Percentiles rank a stretch among this genome's conserved stretches.
phyloP scores from a whole-genome alignment of 1,140 invertebrate species.

The Pygmarrhopalites habei region DNA sequence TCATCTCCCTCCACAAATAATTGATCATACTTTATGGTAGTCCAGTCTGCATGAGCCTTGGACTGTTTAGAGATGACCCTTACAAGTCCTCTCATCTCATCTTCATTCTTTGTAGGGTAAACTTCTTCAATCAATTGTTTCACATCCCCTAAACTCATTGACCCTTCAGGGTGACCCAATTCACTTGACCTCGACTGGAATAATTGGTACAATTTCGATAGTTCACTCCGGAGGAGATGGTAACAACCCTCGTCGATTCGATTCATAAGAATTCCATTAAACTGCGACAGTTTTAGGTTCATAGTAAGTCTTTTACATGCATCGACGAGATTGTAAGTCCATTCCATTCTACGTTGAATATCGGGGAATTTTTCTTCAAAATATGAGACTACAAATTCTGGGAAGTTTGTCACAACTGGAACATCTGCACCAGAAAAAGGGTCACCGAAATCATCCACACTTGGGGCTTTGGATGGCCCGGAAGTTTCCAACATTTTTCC shows the following conservation, averaged over 20 bases:
- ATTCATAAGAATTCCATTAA: conserved; percentile 6
- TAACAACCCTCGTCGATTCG: conserved; percentile 18
- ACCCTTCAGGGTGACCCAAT: background rate
- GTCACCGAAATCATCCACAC: background rate
- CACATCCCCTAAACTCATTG: conserved; percentile 1
- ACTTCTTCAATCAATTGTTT: background rate
- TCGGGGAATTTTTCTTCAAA: conserved; percentile 19
- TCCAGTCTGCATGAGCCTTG: conserved; percentile 7
- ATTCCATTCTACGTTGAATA: conserved; percentile 6
- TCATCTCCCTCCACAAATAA: conserved; percentile 22
- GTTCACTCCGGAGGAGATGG: conserved; percentile 17
- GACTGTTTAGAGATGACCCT: conserved; percentile 11
- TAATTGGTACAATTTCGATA: background rate
- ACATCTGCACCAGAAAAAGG: conserved; percentile 1
- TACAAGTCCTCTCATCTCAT: background rate
- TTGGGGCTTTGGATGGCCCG: background rate
- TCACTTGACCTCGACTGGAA: conserved; percentile 10
- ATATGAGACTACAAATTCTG: conserved; percentile 20
- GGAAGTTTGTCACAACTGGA: conserved; percentile 7
- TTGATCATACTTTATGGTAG: background rate
- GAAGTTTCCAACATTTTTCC: background rate
- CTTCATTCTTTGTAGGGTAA: conserved; percentile 15
- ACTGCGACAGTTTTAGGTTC: conserved; percentile 7
- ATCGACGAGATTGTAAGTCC: conserved; percentile 31
- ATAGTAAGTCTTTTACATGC: conserved; percentile 3